Conservation (phyloP, 2,113 vertebrate genomes). For the human (Homo sapiens) region DNA sequence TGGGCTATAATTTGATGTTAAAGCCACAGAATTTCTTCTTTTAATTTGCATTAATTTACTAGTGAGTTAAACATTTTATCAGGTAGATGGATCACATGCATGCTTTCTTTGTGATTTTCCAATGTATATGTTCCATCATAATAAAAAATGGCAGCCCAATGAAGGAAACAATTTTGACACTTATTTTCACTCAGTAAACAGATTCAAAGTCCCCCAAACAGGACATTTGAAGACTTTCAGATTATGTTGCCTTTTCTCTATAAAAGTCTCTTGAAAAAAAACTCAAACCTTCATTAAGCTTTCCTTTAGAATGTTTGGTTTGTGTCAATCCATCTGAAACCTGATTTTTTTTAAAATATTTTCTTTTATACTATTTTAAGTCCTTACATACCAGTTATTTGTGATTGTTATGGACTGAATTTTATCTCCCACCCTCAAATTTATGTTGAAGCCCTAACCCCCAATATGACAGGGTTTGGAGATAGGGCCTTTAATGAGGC, state of each 20-base stretch:
- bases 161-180: neutral
- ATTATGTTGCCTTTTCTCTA: neutral
- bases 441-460: neutral
- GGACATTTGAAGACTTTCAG: neutral
- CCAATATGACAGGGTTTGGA: neutral
- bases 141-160: neutral
- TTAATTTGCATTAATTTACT: neutral
- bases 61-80: neutral
- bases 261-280: neutral
- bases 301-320: neutral
- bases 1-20: neutral
- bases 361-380: neutral
- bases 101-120: neutral
- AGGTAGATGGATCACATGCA: neutral
- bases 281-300: neutral
- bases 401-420: neutral
- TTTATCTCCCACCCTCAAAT: neutral
- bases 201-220: neutral
- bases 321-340: neutral
- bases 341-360: neutral
- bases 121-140: neutral
- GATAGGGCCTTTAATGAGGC: neutral
- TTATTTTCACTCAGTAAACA: neutral
- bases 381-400: neutral
- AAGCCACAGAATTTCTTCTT: neutral